Percentiles rank a stretch among this genome's conserved stretches.
These are phyloP conservation scores for Porites rus DNA, from an alignment of 92 coral and sea anemone species.

Conservation along the genomic window DNA sequence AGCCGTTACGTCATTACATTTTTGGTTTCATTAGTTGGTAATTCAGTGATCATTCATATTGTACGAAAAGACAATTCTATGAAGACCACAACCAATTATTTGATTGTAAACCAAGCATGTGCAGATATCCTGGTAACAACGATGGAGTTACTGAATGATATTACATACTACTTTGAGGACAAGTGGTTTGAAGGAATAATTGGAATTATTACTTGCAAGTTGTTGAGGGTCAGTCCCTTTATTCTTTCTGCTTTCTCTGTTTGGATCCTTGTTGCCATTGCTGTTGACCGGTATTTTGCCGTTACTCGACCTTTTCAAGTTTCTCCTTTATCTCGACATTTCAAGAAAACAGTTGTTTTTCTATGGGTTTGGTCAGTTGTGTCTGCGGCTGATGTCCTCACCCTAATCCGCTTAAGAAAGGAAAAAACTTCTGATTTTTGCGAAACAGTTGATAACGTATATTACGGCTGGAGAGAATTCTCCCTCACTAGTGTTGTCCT, in stretches of 20 bases:
- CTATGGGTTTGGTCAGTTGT: not conserved
- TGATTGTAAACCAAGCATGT: slow-evolving; percentile 19
- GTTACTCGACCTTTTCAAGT: slow-evolving; percentile 5
- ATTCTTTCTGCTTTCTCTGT: not conserved
- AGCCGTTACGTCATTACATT: not conserved
- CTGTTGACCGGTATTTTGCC: slow-evolving; percentile 23
- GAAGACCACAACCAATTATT: slow-evolving; percentile 2
- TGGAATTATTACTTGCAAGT: slow-evolving; percentile 20
- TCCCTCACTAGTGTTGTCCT: not conserved
- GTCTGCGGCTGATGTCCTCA: not conserved
- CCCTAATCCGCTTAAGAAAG: not conserved
- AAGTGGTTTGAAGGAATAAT: slow-evolving; percentile 6
- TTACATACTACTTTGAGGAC: no score
- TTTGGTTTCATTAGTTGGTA: not conserved
- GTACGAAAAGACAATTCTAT: slow-evolving; percentile 13
- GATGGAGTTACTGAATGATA: not conserved
- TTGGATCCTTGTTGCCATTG: not conserved
- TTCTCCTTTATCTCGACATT: slow-evolving; percentile 12
- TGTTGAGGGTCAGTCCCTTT: not conserved
- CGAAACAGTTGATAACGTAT: no score
- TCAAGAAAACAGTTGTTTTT: not conserved
- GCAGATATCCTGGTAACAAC: slow-evolving; percentile 1
- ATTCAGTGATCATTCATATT: slow-evolving; percentile 2
- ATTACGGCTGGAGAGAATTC: not conserved
- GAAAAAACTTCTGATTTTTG: not conserved